Evolutionary conservation across 2,888 invertebrate species (phyloP), one percentile per base, ranked within the genome.

Genomic region (Phyllotreta cruciferae): DNA sequence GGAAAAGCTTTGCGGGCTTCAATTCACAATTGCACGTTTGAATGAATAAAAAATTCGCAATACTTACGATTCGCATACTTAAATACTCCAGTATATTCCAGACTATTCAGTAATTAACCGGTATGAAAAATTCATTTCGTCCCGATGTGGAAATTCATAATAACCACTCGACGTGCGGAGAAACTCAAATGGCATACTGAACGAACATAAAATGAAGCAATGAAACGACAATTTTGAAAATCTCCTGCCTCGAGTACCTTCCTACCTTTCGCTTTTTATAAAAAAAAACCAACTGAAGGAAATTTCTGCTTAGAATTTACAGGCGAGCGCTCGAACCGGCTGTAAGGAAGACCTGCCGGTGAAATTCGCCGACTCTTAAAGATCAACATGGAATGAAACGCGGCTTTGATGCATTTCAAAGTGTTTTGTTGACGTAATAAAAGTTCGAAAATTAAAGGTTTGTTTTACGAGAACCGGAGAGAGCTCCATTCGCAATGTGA

Each of bases 211-310:
- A 58, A 58, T 52, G 50, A 73, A 73, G 73, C 73, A 74, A 75
- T 74, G 74, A 74, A 75, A 73, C 70, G 71, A 71, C 74, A 75
- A 74, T 75, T 72, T 75, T 68, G 69, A 73, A 73, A 75, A 73
- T 68, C 70, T 71, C 66, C 61, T 64, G 66, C 60, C 66, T 71
- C 63, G 64, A 71, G 72, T 71, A 67, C 68, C 68, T 70, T 70
- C 71, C 67, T 72, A 73, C 71, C 69, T 71, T 35, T 35, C 68
- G 67, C 66, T 61, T 64, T 63, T 71, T 69, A 58, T 66, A 57
- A 56, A 57, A 61, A 24, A 24, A 1, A 4, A 24, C 2, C 24
- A n/a, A n/a, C 24, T 65, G 56, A 65, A 63, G 70, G 65, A 65
- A 68, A 71, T 70, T 69, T 70, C 64, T 66, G 62, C 68, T 70